Evolutionary conservation across 1,140 invertebrate genomes (phyloP).

Genomic region (Bombus huntii): DNA sequence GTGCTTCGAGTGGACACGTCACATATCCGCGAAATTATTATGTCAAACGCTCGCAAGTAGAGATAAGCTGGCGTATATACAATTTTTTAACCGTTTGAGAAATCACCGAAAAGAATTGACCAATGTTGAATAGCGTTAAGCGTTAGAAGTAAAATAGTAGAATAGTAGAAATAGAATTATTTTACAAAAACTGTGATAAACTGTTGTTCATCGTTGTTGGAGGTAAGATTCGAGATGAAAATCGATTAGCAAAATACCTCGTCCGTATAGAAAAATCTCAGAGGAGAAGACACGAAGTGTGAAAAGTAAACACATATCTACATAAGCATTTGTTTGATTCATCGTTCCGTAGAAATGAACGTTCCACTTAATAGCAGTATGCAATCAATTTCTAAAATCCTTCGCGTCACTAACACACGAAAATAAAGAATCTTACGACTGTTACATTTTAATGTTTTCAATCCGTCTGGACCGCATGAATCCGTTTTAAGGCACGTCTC

Average conservation of each 20-base stretch:
- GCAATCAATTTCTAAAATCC: background rate
- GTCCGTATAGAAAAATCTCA: too few species aligned
- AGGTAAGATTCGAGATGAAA: too few species aligned
- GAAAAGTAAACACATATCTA: too few species aligned
- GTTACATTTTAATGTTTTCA: background rate
- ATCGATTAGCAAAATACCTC: too few species aligned
- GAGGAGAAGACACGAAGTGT: too few species aligned
- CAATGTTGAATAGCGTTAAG: too few species aligned
- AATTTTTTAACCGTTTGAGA: background rate
- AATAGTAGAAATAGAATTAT: too few species aligned
- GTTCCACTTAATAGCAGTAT: background rate
- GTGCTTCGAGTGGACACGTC: constrained; percentile 40
- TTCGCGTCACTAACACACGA: background rate
- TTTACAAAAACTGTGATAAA: too few species aligned
- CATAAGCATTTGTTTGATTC: too few species aligned
- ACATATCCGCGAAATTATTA: constrained; percentile 43
- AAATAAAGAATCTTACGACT: background rate
- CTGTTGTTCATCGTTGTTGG: too few species aligned
- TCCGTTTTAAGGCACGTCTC: background rate
- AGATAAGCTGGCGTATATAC: background rate
- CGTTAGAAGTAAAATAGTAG: too few species aligned
- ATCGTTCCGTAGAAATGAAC: background rate
- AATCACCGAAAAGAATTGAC: background rate
- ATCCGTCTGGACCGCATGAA: background rate
- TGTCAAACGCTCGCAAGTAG: constrained; percentile 29